Conservation (phyloP, 2,113 vertebrate genomes). For the Corvus moneduloides region DNA sequence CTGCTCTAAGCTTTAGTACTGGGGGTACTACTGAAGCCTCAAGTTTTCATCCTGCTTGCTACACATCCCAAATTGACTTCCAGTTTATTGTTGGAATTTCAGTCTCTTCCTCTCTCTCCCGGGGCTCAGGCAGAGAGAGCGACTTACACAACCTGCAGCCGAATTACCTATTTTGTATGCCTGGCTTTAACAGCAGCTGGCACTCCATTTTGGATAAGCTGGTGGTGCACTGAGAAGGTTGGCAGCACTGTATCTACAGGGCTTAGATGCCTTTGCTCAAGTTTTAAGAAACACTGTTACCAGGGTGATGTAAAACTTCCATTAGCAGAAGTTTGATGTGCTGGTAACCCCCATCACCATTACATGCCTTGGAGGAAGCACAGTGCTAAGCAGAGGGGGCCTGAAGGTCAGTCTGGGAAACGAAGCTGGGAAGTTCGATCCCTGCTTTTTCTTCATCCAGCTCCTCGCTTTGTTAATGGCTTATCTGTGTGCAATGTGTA, state of each 20-base stretch:
- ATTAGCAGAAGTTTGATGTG: not conserved
- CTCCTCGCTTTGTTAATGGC: conserved; percentile 17
- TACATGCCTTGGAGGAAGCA: not conserved
- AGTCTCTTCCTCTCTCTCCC: not conserved
- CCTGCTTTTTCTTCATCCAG: not conserved
- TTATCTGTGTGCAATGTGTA: conserved; percentile 53
- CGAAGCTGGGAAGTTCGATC: not conserved
- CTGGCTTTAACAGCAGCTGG: not conserved
- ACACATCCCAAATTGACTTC: not conserved
- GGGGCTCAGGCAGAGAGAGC: not conserved
- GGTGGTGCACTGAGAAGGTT: not conserved
- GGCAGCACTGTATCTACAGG: not conserved
- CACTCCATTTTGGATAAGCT: fast-evolving
- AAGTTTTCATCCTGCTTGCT: not conserved
- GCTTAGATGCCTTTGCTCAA: not conserved
- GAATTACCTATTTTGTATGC: fast-evolving
- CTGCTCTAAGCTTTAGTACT: not conserved
- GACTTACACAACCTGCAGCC: not conserved
- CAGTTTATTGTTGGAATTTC: not conserved
- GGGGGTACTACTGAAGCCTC: not conserved
- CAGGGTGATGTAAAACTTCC: not conserved
- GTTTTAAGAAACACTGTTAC: not conserved
- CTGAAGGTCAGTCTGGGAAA: not conserved
- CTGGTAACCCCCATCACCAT: not conserved
- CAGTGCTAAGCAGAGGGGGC: not conserved